Base-by-base conservation (phyloP, 2,888 invertebrate species). In the Drosophila mercatorum region DNA sequence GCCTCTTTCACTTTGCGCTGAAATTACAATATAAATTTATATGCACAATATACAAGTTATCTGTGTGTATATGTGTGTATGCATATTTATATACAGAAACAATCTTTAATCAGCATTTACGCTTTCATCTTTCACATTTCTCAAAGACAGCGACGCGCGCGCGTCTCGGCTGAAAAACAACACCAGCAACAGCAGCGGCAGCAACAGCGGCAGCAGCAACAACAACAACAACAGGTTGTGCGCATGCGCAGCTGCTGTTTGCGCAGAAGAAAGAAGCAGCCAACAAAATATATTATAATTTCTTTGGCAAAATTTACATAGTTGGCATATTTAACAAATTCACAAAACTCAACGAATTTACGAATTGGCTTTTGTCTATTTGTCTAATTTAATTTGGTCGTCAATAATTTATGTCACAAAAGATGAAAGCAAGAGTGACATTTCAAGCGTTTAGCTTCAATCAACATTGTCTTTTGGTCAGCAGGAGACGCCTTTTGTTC, bases 101-200 rank as follows among this genome's bases (percentile, higher is more conserved):
- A 84, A 89, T 87, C 90, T 87, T 89, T 83, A 87, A 89, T 87
- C 86, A 87, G 86, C 86, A 87, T 87, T 87, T 87, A 87, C 86
- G 86, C 86, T 87, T 87, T 87, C 86, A 87, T 87, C 86, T 87
- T 87, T 87, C 87, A 87, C 90, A 87, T 87, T 87, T 89, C 68
- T 85, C 89, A 89, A 87, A 85, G 68, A 68, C 76, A 68, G 67
- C 66, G 67, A 65, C 75, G 74, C 80, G 72, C 59, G 58, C 62
- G 49, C 31, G 49, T 63, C 75, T 72, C 62, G 46, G 73, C 67
- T 82, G 77, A 68, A 68, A 80, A 83, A 71, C 64, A 78, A 63
- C 75, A 78, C 53, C 70, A 70, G 34, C 67, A 67, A 41, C 53
- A 73, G 3, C 63, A 75, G 49, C 78, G 75, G 40, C 67, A 22